A percentile compares a stretch with the other conserved stretches of the same genome.
These are phyloP conservation scores for Aphidius ervi DNA, from an alignment of 1,140 invertebrate genomes.

Conservation along the genomic window DNA sequence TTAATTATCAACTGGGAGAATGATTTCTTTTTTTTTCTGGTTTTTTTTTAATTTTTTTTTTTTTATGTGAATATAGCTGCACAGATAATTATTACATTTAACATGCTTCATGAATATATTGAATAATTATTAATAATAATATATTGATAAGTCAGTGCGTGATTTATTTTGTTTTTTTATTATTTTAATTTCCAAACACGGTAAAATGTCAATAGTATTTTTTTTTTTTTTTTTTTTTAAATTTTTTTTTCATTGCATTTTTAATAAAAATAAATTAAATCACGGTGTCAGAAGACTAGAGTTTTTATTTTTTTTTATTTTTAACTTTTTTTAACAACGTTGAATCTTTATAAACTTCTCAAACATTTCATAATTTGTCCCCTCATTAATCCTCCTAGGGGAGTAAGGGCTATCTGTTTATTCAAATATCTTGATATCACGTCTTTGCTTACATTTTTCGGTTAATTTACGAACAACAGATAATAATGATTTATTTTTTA, in stretches of 20 bases:
- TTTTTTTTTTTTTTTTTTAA: neutral
- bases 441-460: neutral
- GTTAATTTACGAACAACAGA: constrained; percentile 3
- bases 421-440: neutral
- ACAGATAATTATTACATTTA: no score
- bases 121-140: neutral
- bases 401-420: neutral
- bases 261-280: constrained; percentile 27
- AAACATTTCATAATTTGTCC: constrained; percentile 33
- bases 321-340: constrained; percentile 28
- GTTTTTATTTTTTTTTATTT: constrained; percentile 3
- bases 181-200: neutral
- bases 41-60: neutral
- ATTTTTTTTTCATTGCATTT: neutral
- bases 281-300: constrained; percentile 27
- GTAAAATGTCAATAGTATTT: neutral
- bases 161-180: neutral
- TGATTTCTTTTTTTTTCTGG: neutral
- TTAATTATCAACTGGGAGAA: neutral
- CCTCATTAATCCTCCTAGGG: constrained; percentile 13
- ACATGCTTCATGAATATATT: no score
- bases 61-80: no score
- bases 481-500: neutral
- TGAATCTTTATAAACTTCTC: constrained; percentile 39
- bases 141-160: constrained; percentile 3